Base-by-base conservation (phyloP, 1,140 invertebrate genomes). In the Ruditapes philippinarum region DNA sequence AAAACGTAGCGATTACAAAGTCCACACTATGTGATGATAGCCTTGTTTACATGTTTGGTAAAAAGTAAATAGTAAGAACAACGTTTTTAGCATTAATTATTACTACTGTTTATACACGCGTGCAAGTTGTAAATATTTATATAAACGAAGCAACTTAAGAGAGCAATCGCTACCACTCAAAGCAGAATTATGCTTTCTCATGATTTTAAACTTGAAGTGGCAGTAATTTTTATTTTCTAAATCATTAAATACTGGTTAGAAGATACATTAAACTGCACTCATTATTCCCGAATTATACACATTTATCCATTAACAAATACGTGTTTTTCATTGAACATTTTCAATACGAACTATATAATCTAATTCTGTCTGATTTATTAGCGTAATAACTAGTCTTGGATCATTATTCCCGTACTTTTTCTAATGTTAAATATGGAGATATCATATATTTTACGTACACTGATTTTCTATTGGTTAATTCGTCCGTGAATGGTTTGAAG, bases 401-500 rank as follows among this genome's bases (percentile, higher is more conserved):
- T 19, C 33, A 38, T 36, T 70, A 38, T 38, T 31, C 22, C 25
- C 11, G 25, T 28, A 38, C 31, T 38, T 14, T 70, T 28, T 62
- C 33, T 65, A 11, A 70, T 70, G 65, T 36, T 70, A 33, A 36
- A 70, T 40, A 36, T 70, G 28, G 28, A 7, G 9, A 19, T 62
- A 14, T n/a, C 4, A n/a, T 54, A 65, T 70, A 38, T 33, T 38
- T 70, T 70, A 31, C 65, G 33, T 70, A 1, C 7, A 70, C 31
- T 70, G 65, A 40, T 70, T 70, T 70, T 28, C 65, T 38, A 70
- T 70, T 4, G 65, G 33, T 38, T 70, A 22, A n/a, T 22, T 70
- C 65, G 36, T 70, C 65, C 65, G 33, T 70, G 19, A 14, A 70
- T 70, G 28, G 28, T 9, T 36, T 70, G 12, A 70, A 28, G 65